Conservation (phyloP, 2,797 vertebrate genomes). For the Cyprinella venusta region DNA sequence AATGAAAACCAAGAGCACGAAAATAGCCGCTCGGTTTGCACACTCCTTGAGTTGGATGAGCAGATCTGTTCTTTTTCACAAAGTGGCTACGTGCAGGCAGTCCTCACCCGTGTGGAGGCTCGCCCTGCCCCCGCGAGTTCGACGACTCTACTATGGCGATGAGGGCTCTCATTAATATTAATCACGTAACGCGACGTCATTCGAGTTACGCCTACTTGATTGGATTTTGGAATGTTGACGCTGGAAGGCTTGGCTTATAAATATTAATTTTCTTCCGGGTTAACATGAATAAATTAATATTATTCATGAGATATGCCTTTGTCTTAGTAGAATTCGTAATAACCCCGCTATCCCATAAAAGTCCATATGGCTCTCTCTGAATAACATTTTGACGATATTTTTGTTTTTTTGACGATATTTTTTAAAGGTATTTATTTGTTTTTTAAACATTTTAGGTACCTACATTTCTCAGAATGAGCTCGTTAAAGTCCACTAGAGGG, state of each 20-base stretch:
- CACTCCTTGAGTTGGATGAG: neutral
- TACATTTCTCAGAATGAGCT: neutral
- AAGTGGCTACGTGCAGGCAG: conserved; percentile 27
- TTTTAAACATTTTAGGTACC: neutral
- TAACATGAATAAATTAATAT: neutral
- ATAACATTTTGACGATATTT: neutral
- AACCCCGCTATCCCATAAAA: neutral
- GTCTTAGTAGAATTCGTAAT: conserved; percentile 11
- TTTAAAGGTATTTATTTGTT: neutral
- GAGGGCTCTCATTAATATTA: neutral
- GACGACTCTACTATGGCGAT: conserved; percentile 4
- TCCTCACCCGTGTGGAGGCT: conserved; percentile 22
- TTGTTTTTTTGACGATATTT: no score
- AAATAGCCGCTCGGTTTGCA: neutral
- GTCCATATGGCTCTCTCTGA: neutral
- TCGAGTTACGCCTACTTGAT: neutral
- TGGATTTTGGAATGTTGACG: neutral
- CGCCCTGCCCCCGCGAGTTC: neutral
- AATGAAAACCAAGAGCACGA: neutral
- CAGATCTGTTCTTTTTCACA: neutral
- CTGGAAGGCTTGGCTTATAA: neutral
- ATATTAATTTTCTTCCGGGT: neutral
- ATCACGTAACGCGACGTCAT: neutral
- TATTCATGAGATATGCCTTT: neutral
- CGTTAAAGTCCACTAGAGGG: conserved; percentile 4